Conservation (phyloP, 2,797 vertebrate genomes). For the Platalea minor region DNA sequence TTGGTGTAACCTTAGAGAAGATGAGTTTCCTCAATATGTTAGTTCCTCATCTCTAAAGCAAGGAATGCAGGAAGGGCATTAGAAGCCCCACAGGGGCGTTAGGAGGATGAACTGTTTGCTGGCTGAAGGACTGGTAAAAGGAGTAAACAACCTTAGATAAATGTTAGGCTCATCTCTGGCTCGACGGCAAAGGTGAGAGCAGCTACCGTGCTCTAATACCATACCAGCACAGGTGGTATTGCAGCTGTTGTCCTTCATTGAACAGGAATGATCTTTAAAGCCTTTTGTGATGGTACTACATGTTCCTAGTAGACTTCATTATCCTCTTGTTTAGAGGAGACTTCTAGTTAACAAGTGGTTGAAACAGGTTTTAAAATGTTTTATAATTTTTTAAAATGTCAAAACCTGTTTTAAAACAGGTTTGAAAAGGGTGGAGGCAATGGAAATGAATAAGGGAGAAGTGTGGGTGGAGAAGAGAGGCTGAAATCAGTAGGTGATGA, state of each 20-base stretch:
- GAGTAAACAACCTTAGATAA: not conserved
- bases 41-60: not conserved
- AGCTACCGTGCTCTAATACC: not conserved
- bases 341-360: not conserved
- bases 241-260: not conserved
- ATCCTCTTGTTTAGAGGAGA: not conserved
- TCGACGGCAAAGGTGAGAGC: not conserved
- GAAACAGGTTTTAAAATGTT: not conserved
- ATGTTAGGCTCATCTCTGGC: not conserved
- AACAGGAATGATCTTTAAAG: not conserved
- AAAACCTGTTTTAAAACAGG: slow-evolving; percentile 15
- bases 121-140: not conserved
- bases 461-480: not conserved
- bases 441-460: not conserved
- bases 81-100: not conserved
- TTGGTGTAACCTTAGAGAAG: not conserved
- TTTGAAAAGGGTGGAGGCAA: not conserved
- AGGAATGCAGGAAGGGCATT: not conserved
- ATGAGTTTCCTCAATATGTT: not conserved
- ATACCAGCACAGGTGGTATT: not conserved
- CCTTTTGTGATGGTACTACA: not conserved
- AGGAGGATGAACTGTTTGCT: not conserved
- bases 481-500: not conserved
- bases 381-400: not conserved
- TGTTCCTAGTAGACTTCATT: not conserved